Percentiles rank a stretch among this genome's conserved stretches.
phyloP scores from a whole-genome alignment of 2,797 vertebrate species.

The Mareca penelope region DNA sequence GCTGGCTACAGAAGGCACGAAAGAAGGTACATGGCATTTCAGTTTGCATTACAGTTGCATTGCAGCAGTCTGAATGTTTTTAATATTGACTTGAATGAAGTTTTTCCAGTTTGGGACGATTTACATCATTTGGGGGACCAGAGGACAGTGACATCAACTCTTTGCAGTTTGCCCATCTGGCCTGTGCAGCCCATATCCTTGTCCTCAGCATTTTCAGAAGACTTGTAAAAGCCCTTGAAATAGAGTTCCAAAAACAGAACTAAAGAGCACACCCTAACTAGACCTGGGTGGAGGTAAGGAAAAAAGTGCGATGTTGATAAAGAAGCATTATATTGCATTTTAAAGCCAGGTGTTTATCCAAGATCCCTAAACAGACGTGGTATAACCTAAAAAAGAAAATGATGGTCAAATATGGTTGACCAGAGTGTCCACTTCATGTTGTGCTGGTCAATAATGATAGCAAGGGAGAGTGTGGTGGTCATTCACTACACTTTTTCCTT shows the following conservation, averaged over 20 bases:
- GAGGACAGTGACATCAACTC: not conserved
- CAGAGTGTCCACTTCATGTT: not conserved
- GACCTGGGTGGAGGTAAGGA: not conserved
- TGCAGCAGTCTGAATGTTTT: not conserved
- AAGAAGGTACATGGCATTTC: not conserved
- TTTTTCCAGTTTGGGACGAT: not conserved
- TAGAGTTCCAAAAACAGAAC: not conserved
- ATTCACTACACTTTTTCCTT: not conserved
- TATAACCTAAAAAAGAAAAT: not conserved
- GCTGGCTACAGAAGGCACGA: not conserved
- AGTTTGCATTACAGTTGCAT: not conserved
- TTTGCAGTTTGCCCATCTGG: not conserved
- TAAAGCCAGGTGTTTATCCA: not conserved
- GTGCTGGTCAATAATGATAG: not conserved
- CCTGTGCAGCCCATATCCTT: fast-evolving
- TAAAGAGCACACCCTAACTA: not conserved
- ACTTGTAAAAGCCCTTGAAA: not conserved
- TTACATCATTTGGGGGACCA: not conserved
- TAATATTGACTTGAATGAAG: not conserved
- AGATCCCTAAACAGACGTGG: not conserved
- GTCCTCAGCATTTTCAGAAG: not conserved
- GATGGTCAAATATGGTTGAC: not conserved
- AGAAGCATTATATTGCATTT: not conserved
- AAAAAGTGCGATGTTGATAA: not conserved
- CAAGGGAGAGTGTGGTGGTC: not conserved